Evolutionary conservation across 2,888 invertebrate species (phyloP).

Genomic region (Zele albiditarsus): DNA sequence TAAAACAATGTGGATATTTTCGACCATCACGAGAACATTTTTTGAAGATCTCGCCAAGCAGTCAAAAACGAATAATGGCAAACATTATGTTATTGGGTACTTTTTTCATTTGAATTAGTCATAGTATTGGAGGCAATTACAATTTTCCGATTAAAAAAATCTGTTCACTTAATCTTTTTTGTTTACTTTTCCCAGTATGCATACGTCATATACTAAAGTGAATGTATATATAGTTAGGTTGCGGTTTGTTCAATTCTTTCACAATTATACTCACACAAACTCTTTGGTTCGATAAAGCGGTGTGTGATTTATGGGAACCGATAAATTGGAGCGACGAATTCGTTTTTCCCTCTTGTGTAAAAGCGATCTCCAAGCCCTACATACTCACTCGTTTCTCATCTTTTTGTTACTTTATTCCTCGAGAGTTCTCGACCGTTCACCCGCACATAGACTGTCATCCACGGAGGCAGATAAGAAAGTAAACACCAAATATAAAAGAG

Average conservation of each 20-base stretch:
- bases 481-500: background rate
- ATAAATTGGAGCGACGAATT: conserved; percentile 49
- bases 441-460: background rate
- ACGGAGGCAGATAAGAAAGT: background rate
- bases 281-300: conserved; percentile 56
- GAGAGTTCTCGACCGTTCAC: background rate
- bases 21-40: no score
- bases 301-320: conserved; percentile 58
- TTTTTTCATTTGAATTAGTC: conserved; percentile 1
- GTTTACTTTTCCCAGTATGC: background rate
- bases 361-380: conserved; percentile 8
- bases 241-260: conserved; percentile 58
- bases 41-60: no score
- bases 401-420: background rate
- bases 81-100: background rate
- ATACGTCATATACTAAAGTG: no score
- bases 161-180: conserved; percentile 4
- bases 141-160: conserved; percentile 23
- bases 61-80: no score
- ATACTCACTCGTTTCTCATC: conserved; percentile 4
- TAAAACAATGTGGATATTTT: no score
- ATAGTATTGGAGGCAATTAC: conserved; percentile 20
- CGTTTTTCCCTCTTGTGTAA: conserved; percentile 18
- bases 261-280: conserved; percentile 51
- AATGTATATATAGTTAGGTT: conserved; percentile 30